phyloP scores from a whole-genome alignment of 2,888 invertebrate species.

The Oligia strigilis region DNA sequence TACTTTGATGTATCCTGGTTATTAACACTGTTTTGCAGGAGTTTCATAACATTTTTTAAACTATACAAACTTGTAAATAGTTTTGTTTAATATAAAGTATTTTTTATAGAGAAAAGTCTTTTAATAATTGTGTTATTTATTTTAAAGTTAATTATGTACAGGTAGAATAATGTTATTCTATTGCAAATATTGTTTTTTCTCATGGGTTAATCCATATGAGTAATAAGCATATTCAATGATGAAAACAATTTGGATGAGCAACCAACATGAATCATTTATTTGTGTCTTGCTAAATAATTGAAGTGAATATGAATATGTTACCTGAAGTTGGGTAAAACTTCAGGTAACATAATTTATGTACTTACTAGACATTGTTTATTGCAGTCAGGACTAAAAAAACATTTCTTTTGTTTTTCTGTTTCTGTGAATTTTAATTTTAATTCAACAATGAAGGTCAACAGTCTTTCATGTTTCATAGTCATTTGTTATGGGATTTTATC shows the following conservation, averaged over 20 bases:
- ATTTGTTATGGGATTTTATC: conserved; percentile 26
- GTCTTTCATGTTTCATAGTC: conserved; percentile 10
- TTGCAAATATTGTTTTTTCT: conserved; percentile 16
- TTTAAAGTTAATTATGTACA: neutral
- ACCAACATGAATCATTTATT: conserved; percentile 36
- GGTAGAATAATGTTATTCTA: neutral
- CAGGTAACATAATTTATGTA: neutral
- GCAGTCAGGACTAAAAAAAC: neutral
- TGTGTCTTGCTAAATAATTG: conserved; percentile 1
- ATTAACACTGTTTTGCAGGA: conserved; percentile 8
- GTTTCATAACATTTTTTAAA: neutral
- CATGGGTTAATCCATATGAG: conserved; percentile 29
- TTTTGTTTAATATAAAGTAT: too few relatives aligned
- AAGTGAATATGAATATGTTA: too few relatives aligned
- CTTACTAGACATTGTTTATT: conserved; percentile 4
- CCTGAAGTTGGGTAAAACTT: neutral
- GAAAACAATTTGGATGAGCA: conserved; percentile 18
- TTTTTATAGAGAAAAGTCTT: neutral
- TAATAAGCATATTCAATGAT: conserved; percentile 11
- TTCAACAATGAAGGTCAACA: conserved; percentile 35
- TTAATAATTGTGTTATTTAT: neutral
- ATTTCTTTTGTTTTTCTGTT: neutral
- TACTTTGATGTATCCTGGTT: conserved; percentile 6
- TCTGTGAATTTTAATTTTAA: conserved; percentile 21
- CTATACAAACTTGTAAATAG: neutral